phyloP scores from a whole-genome alignment of 53 echinoderm and acorn worm genomes.

The Glandiceps talaboti region DNA sequence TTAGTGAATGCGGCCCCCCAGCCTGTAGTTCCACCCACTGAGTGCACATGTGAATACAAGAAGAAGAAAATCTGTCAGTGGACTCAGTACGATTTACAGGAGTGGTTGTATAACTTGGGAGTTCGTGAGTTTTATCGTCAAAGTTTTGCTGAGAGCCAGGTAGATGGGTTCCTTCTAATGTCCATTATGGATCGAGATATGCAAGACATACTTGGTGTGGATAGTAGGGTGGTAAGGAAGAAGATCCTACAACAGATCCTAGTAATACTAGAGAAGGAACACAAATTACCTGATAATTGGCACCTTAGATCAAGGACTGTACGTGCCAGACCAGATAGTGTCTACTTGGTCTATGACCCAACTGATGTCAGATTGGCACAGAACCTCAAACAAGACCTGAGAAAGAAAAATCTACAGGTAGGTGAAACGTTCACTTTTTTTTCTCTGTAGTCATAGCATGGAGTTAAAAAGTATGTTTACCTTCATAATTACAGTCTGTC shows the following conservation, averaged over 20 bases:
- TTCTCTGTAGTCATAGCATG: too few species aligned
- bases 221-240: constrained; percentile 82
- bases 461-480: too few species aligned
- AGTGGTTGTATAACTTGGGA: constrained; percentile 75
- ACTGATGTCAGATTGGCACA: constrained; percentile 83
- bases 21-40: constrained; percentile 18
- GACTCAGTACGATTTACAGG: constrained; percentile 72
- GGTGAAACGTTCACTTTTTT: too few species aligned
- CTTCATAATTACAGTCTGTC: too few species aligned
- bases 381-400: constrained; percentile 83
- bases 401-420: constrained; percentile 62
- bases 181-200: constrained; percentile 80
- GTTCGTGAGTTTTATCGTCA: constrained; percentile 89
- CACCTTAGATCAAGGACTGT: constrained; percentile 76
- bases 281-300: constrained; percentile 75
- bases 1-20: constrained; percentile 49
- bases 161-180: constrained; percentile 90
- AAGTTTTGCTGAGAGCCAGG: constrained; percentile 56
- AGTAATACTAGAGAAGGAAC: constrained; percentile 74
- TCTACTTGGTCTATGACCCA: constrained; percentile 84
- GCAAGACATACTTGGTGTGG: constrained; percentile 50
- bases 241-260: constrained; percentile 77
- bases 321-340: constrained; percentile 47
- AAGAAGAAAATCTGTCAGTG: constrained; percentile 65
- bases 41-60: constrained; percentile 72